Evolutionary conservation across 1,140 invertebrate genomes (phyloP), one percentile per base, ranked within the genome.

Genomic region (Limonius californicus): DNA sequence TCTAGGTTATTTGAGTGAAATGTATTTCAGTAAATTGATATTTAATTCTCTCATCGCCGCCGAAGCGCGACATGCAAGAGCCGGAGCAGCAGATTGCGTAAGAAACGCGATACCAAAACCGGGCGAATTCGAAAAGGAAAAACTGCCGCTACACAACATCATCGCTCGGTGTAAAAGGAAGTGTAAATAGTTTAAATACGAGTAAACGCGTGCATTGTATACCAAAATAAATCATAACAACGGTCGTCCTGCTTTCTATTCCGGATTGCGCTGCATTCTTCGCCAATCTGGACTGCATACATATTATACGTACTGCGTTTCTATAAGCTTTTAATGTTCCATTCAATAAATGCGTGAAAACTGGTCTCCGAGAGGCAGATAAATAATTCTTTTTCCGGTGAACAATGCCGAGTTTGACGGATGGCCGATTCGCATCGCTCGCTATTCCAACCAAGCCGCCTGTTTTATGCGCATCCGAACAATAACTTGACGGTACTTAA

Each of bases 1-100:
- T 59, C 56, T 23, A 43, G 64, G 67, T 66, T 68, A 64, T 68
- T 68, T 62, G 55, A 68, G 57, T 66, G 57, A 68, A 66, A 68
- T 68, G 64, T 66, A 68, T 68, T 68, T 66, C 64, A 68, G 64
- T 68, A 68, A 68, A 68, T 68, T 68, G 67, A 66, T 68, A 68
- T 68, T 66, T 68, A 68, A 68, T 68, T 68, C 62, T 59, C 42
- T 59, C 57, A 27, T 27, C 57, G 58, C 59, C 45, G 55, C 61
- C 62, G 64, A 68, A 66, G 63, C 55, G 64, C 63, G 62, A 66
- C 67, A 68, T 64, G 64, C 64, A 62, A 66, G 47, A 55, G 11
- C 50, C 23, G 42, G 42, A 54, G 45, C 27, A 27, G 45, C 58
- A 27, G 23, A 50, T 32, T 35, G n/a, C 21, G 43, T 23, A 59